Conservation (phyloP, 2,888 invertebrate species). For the Aphidoletes aphidimyza region DNA sequence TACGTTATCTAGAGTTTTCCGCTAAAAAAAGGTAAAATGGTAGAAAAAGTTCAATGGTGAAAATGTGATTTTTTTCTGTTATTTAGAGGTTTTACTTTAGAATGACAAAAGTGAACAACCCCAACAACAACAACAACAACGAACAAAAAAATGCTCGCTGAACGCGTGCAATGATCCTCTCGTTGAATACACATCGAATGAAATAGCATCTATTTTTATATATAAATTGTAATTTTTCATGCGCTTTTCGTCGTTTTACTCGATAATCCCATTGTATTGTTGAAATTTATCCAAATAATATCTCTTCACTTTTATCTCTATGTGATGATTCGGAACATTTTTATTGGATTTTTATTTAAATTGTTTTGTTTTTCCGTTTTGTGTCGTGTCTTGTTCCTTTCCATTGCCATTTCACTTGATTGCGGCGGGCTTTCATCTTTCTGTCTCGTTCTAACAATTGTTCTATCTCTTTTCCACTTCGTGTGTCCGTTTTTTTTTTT, state of each 20-base stretch:
- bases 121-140: neutral
- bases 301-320: slow-evolving; percentile 46
- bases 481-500: neutral
- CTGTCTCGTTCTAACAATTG: neutral
- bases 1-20: too few relatives aligned
- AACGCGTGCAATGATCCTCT: slow-evolving; percentile 15
- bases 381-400: neutral
- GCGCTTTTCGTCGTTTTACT: slow-evolving; percentile 1
- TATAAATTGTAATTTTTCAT: slow-evolving; percentile 43
- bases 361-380: slow-evolving; percentile 46
- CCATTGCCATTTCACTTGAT: neutral
- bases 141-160: neutral
- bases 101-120: too few relatives aligned
- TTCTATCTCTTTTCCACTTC: neutral
- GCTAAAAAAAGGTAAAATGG: too few relatives aligned
- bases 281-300: slow-evolving; percentile 49
- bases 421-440: neutral
- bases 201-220: slow-evolving; percentile 18
- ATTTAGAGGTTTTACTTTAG: too few relatives aligned
- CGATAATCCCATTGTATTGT: slow-evolving; percentile 43
- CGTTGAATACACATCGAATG: slow-evolving; percentile 17
- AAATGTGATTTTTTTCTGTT: too few relatives aligned
- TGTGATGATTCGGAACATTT: slow-evolving; percentile 51
- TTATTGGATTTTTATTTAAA: slow-evolving; percentile 42
- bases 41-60: too few relatives aligned